Conservation (phyloP, 1,140 invertebrate species). For the Potamilus streckersoni region DNA sequence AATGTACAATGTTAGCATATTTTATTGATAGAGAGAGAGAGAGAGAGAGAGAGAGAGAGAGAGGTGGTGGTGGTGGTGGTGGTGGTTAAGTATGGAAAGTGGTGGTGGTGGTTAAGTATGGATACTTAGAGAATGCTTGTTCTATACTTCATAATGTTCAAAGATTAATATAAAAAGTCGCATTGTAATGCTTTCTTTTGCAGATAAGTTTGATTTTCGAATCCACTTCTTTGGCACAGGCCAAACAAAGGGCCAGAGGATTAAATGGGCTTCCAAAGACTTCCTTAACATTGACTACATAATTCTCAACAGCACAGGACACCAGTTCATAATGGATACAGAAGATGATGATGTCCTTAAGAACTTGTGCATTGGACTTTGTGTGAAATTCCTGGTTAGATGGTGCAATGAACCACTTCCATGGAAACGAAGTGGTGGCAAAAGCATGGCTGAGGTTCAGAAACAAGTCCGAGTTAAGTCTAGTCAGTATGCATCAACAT, state of each 20-base stretch:
- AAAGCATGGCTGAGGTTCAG: slow-evolving; percentile 30
- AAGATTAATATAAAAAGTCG: too few relatives aligned
- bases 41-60: too few relatives aligned
- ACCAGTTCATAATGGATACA: slow-evolving; percentile 36
- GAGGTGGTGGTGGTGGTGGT: too few relatives aligned
- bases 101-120: too few relatives aligned
- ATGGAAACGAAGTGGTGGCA: slow-evolving; percentile 34
- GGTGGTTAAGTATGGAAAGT: too few relatives aligned
- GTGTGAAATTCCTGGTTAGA: slow-evolving; percentile 36
- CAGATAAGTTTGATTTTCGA: slow-evolving; percentile 49
- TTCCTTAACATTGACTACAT: slow-evolving; percentile 43
- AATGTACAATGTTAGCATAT: too few relatives aligned
- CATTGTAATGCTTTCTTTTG: slow-evolving; percentile 6
- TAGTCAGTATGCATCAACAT: slow-evolving; percentile 12
- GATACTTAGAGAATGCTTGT: too few relatives aligned
- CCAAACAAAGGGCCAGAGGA: slow-evolving; percentile 42
- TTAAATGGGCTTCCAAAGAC: slow-evolving; percentile 42
- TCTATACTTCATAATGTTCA: too few relatives aligned
- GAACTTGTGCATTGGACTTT: slow-evolving; percentile 43
- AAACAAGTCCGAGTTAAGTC: slow-evolving; percentile 16
- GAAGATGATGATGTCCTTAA: slow-evolving; percentile 32
- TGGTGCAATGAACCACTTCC: slow-evolving; percentile 40
- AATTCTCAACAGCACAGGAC: slow-evolving; percentile 45
- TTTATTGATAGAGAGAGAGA: too few relatives aligned
- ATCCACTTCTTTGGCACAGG: slow-evolving; percentile 41